phyloP scores from a whole-genome alignment of 2,113 vertebrate genomes.

The Cheilinus undulatus region DNA sequence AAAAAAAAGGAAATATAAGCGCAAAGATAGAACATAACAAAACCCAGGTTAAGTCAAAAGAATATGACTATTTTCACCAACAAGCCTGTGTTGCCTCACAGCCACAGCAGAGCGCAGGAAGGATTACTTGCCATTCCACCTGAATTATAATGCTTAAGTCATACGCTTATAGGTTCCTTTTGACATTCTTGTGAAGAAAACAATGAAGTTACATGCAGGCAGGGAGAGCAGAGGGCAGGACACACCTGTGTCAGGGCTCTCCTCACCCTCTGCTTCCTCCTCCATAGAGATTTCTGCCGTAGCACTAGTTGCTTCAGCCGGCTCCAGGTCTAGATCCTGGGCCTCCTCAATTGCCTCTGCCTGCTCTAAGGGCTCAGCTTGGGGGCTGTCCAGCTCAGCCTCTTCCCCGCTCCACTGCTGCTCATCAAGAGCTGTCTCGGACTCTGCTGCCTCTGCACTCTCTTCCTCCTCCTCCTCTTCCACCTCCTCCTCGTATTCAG shows the following conservation, averaged over 20 bases:
- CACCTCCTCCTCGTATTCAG: conserved; percentile 84
- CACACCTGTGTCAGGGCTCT: conserved; percentile 91
- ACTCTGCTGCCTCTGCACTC: conserved; percentile 83
- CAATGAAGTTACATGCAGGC: conserved; percentile 88
- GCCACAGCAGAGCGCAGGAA: conserved; percentile 81
- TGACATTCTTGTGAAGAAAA: conserved; percentile 51
- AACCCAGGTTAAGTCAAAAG: conserved; percentile 64
- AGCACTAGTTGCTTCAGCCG: conserved; percentile 82
- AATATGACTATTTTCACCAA: conserved; percentile 79
- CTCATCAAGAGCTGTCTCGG: conserved; percentile 88
- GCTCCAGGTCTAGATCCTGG: conserved; percentile 81
- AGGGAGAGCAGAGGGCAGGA: conserved; percentile 84
- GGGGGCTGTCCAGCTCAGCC: conserved; percentile 83
- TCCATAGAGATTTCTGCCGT: conserved; percentile 82
- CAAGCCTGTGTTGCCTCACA: conserved; percentile 88
- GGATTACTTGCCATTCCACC: conserved; percentile 77
- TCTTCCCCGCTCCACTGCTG: conserved; percentile 88
- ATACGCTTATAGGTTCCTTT: conserved; percentile 63
- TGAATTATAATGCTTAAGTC: conserved; percentile 57
- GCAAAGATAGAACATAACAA: conserved; percentile 55
- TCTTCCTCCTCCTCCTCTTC: conserved; percentile 85
- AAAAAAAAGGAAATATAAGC: conserved; percentile 65
- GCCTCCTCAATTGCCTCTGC: conserved; percentile 84
- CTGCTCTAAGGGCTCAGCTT: conserved; percentile 83
- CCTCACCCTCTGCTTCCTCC: conserved; percentile 83